Evolutionary conservation across 2,888 invertebrate genomes (phyloP).

Genomic region (Drosophila melanosoma): DNA sequence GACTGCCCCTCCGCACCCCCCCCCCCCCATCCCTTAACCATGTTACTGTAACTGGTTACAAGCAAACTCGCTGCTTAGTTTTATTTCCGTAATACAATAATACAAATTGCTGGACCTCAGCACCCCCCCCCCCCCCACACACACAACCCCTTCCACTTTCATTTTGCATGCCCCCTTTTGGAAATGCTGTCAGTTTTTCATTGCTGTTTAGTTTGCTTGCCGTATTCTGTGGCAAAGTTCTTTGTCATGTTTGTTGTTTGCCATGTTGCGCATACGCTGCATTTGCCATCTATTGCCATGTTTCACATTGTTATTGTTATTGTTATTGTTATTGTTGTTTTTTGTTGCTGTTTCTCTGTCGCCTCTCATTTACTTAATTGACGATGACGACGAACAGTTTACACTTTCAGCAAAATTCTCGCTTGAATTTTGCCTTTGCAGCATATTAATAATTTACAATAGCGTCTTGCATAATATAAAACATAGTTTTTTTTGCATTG

Average conservation of each 20-base stretch:
- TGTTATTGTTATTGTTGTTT: neutral
- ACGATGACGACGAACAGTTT: slow-evolving; percentile 42
- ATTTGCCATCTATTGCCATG: slow-evolving; percentile 31
- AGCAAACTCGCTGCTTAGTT: slow-evolving; percentile 39
- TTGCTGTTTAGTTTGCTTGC: slow-evolving; percentile 58
- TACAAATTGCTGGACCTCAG: slow-evolving; percentile 50
- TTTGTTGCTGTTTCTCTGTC: slow-evolving; percentile 40
- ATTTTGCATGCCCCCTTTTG: no score
- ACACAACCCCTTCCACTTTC: neutral
- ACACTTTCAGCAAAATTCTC: neutral
- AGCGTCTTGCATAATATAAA: neutral
- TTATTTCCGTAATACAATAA: slow-evolving; percentile 60
- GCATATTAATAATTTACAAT: neutral
- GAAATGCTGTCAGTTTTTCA: slow-evolving; percentile 57
- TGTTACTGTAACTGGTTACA: slow-evolving; percentile 42
- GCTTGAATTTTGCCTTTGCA: neutral
- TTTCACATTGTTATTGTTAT: neutral
- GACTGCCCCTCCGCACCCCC: no score
- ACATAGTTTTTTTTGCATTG: neutral
- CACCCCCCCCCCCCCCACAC: neutral
- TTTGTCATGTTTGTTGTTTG: slow-evolving; percentile 63
- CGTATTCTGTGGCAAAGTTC: slow-evolving; percentile 46
- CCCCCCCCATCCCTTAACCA: no score
- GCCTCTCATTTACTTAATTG: slow-evolving; percentile 65
- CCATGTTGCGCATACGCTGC: slow-evolving; percentile 56